A percentile compares a stretch with the other conserved stretches of the same genome.
These are phyloP conservation scores for Andrena minutula DNA, from an alignment of 2,888 invertebrate genomes.

Conservation along the genomic window DNA sequence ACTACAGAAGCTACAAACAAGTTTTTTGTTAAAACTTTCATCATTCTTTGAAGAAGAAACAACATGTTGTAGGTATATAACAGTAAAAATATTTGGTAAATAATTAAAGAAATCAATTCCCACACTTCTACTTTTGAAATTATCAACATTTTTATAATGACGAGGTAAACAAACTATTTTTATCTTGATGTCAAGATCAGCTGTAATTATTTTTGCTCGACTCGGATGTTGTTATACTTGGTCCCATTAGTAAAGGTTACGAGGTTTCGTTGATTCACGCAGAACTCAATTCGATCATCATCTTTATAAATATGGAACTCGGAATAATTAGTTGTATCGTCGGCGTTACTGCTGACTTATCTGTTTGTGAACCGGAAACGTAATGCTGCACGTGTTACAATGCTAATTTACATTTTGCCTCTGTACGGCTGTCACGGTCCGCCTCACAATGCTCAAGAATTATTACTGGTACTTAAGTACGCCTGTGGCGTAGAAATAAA, in stretches of 20 bases:
- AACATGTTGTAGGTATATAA: too few species aligned
- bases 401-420: background rate
- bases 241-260: background rate
- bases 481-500: background rate
- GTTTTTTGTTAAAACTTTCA: too few species aligned
- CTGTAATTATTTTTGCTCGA: background rate
- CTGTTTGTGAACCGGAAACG: slow-evolving; percentile 9
- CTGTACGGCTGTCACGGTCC: background rate
- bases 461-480: background rate
- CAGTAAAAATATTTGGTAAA: too few species aligned
- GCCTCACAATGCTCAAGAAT: background rate
- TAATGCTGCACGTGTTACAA: slow-evolving; percentile 13
- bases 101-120: too few species aligned
- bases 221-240: background rate
- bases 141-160: too few species aligned
- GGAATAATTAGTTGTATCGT: slow-evolving; percentile 10
- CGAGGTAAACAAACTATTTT: background rate
- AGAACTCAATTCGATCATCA: background rate
- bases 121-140: too few species aligned
- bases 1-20: too few species aligned
- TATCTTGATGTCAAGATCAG: background rate
- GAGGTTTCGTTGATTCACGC: background rate
- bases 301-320: background rate
- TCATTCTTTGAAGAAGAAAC: too few species aligned
- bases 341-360: background rate